Conservation (phyloP, 2,113 vertebrate species). For the Bufo bufo region DNA sequence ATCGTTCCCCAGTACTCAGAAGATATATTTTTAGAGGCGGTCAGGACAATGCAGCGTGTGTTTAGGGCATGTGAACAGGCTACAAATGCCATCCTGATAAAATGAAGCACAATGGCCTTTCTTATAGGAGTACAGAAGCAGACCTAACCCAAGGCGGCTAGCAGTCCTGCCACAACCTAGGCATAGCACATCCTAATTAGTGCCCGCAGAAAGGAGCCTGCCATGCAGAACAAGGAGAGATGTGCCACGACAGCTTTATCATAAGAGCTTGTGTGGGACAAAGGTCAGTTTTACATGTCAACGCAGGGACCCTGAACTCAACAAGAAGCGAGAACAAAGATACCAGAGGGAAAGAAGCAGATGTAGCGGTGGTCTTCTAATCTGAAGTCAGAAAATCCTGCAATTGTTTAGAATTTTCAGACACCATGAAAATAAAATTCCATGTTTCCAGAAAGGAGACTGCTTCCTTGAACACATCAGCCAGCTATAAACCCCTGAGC, state of each 20-base stretch:
- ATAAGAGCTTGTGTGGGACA: not conserved
- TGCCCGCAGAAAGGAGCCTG: not conserved
- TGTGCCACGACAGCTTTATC: conserved; percentile 5
- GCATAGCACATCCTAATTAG: conserved; percentile 22
- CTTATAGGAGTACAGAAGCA: conserved; percentile 27
- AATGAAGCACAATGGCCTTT: not conserved
- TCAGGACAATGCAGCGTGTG: conserved; percentile 3
- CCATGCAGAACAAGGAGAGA: not conserved
- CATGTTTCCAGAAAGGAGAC: no score
- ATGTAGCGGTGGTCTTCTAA: not conserved
- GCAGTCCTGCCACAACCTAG: not conserved
- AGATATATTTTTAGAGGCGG: conserved; percentile 11
- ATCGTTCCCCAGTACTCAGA: not conserved
- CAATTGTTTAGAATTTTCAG: not conserved
- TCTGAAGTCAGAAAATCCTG: not conserved
- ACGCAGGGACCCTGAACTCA: not conserved
- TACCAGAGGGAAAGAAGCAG: not conserved
- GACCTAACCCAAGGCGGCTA: not conserved
- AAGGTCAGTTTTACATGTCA: conserved; percentile 15
- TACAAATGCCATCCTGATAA: not conserved
- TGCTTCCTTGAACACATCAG: no score
- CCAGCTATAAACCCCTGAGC: not conserved
- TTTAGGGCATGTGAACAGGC: conserved; percentile 3
- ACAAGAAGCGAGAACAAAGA: not conserved
- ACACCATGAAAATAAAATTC: no score